Conservation (phyloP, 2,113 vertebrate genomes). For the Chamaetylas fuelleborni region DNA sequence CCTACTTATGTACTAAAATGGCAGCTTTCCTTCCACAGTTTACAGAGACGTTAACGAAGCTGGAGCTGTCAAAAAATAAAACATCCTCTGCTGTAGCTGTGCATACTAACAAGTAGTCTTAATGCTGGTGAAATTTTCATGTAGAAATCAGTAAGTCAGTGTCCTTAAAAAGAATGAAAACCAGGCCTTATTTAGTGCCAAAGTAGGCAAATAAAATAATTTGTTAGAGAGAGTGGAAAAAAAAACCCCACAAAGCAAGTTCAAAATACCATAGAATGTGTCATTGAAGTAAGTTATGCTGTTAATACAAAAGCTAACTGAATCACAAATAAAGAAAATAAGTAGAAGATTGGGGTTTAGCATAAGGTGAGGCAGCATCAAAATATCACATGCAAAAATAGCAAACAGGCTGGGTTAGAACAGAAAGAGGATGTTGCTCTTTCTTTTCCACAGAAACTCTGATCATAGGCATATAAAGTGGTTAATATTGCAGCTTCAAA, state of each 20-base stretch:
- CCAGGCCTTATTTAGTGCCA: neutral
- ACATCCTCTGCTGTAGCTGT: conserved; percentile 18
- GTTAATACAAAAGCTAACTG: neutral
- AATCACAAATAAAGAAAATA: neutral
- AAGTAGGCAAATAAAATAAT: neutral
- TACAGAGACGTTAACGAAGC: conserved; percentile 35
- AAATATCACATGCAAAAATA: neutral
- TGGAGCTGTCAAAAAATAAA: conserved; percentile 61
- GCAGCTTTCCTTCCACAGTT: conserved; percentile 40
- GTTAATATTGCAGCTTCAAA: neutral
- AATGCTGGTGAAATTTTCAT: conserved; percentile 1
- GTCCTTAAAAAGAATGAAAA: conserved; percentile 11
- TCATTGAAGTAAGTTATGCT: neutral
- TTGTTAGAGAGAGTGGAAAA: neutral
- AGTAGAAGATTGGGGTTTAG: neutral
- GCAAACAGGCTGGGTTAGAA: neutral
- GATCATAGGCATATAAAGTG: neutral
- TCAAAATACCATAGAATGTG: neutral
- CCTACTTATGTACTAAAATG: conserved; percentile 44
- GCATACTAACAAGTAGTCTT: conserved; percentile 31
- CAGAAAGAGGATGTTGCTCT: neutral
- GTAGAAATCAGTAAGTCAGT: neutral
- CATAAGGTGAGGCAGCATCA: neutral
- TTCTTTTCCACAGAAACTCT: neutral
- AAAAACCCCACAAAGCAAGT: neutral